Evolutionary conservation across 2,888 invertebrate species (phyloP), one percentile per base, ranked within the genome.

Genomic region (Neoascia interrupta): DNA sequence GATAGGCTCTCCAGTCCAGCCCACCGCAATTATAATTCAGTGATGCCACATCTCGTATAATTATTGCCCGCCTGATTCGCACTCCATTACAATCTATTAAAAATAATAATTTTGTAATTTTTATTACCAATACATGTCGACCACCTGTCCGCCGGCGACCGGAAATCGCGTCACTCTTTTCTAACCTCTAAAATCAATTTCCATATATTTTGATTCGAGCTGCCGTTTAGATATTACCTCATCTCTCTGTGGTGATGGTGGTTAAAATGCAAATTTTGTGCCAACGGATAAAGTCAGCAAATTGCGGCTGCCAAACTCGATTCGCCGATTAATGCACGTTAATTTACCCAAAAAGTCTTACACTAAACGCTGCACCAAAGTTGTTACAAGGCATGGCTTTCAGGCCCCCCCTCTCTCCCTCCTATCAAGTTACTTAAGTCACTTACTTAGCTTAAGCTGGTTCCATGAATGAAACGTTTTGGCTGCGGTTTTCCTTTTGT

Each of bases 401-500:
- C 6, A 10, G n/a, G 23, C n/a, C n/a, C n/a, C 31, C 53, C 11
- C 11, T 15, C 51, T 26, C 5, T 18, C 43, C 41, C 19, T 11
- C 26, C n/a, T 13, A n/a, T 31, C 16, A n/a, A 16, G 37, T 51
- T 63, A 41, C 28, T 36, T 19, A 64, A 49, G 18, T 34, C 47
- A 45, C 58, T 60, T 47, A 41, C 39, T 54, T 13, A 51, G 34
- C 39, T 49, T 16, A 61, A 45, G 63, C 63, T 63, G 54, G 68
- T 70, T 70, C 15, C 43, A 70, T 76, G 75, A 76, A 76, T 72
- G 76, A 76, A 76, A 70, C 18, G 53, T 54, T 64, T 56, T 69
- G 28, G 69, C 49, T 36, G 45, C 47, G 41, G 34, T 70, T 75
- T 60, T 76, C 16, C 37, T 70, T 61, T 37, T 61, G 45, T 43